These are phyloP conservation scores for Parnassius mnemosyne DNA, from an alignment of 2,888 invertebrate genomes.

Conservation along the genomic window DNA sequence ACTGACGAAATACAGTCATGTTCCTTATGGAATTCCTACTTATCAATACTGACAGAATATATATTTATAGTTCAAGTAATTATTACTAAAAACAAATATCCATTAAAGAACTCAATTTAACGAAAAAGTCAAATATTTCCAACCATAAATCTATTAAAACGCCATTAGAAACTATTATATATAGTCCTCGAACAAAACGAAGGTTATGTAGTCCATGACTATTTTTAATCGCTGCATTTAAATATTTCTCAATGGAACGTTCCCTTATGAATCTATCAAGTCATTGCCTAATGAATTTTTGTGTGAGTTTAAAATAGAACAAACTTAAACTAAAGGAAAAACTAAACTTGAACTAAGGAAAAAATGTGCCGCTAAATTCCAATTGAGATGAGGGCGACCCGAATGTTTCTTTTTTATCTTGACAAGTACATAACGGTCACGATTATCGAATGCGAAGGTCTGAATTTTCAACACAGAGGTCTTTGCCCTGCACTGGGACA, in stretches of 20 bases:
- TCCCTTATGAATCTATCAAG: no score
- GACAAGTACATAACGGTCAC: slow-evolving; percentile 26
- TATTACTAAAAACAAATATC: no score
- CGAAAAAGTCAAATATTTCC: slow-evolving; percentile 5
- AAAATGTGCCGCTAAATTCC: slow-evolving; percentile 25
- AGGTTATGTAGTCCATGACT: slow-evolving; percentile 11
- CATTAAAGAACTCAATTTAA: no score
- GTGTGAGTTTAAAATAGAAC: no score
- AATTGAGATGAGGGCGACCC: slow-evolving; percentile 23
- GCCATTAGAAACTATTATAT: slow-evolving; percentile 20
- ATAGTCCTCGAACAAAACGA: slow-evolving; percentile 15
- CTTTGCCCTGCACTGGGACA: slow-evolving; percentile 39
- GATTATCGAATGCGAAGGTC: slow-evolving; percentile 26
- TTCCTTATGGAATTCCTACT: not conserved
- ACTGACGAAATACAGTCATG: slow-evolving; percentile 1
- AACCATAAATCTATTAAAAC: slow-evolving; percentile 25
- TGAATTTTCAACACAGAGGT: slow-evolving; percentile 31
- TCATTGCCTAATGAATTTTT: no score
- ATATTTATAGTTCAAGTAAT: no score
- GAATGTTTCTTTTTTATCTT: slow-evolving; percentile 26
- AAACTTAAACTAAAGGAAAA: not conserved
- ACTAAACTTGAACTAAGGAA: slow-evolving; percentile 5
- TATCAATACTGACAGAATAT: no score
- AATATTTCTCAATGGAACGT: no score
- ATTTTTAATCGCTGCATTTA: slow-evolving; percentile 4